These are phyloP conservation scores for Romanogobio albipinnatus DNA, from an alignment of 2,113 vertebrate species.

Conservation along the genomic window DNA sequence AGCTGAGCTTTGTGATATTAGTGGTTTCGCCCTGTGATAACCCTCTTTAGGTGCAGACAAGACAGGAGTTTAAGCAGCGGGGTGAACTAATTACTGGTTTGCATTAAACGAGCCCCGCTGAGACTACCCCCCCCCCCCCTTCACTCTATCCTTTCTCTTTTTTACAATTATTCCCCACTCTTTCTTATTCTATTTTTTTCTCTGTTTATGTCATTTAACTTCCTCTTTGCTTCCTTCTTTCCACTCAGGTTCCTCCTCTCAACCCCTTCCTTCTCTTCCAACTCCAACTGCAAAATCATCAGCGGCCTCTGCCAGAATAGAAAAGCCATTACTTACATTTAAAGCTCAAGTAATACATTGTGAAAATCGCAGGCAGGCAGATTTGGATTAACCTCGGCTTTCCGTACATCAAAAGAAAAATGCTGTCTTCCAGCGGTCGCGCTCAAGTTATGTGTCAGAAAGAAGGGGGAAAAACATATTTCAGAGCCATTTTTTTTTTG, in stretches of 20 bases:
- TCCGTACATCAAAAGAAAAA: conserved; percentile 48
- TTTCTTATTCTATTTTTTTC: neutral
- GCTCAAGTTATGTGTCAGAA: conserved; percentile 28
- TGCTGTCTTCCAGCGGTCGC: conserved; percentile 44
- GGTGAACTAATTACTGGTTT: conserved; percentile 41
- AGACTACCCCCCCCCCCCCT: neutral
- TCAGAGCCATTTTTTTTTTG: conserved; percentile 24
- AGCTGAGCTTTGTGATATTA: conserved; percentile 24
- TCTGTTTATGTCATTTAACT: neutral
- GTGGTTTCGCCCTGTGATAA: neutral
- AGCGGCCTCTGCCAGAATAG: conserved; percentile 39
- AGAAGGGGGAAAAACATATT: conserved; percentile 29
- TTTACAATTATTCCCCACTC: neutral
- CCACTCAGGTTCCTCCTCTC: neutral
- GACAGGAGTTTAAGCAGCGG: conserved; percentile 16
- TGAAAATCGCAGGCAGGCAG: conserved; percentile 43
- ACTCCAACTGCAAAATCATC: conserved; percentile 9
- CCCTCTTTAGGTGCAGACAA: conserved; percentile 26
- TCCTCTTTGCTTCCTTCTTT: neutral
- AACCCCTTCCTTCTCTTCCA: neutral
- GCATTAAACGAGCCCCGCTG: neutral
- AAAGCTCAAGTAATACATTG: conserved; percentile 43
- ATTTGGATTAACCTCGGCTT: conserved; percentile 54
- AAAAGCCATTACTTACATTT: conserved; percentile 54
- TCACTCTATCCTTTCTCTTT: neutral